Percentiles rank a stretch among this genome's conserved stretches.
Conservation (phyloP, 1,140 invertebrate species). For the Drosophila nikananu region DNA sequence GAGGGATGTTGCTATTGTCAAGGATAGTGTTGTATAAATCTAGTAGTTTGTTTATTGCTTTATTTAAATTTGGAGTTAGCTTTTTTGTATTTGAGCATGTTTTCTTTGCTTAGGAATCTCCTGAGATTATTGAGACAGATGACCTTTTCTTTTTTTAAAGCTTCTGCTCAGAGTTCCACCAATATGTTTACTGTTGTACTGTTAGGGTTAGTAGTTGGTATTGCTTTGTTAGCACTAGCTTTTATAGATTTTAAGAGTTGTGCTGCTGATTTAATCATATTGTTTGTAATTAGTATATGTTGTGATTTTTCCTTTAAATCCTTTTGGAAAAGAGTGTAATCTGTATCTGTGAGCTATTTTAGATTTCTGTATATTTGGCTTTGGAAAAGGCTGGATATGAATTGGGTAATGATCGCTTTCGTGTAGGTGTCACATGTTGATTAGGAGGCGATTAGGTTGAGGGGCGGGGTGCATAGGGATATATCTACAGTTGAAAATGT, state of each 20-base stretch:
- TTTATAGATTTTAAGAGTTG: neutral
- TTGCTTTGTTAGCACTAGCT: neutral
- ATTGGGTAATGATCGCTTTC: neutral
- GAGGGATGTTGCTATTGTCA: neutral
- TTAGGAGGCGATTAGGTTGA: neutral
- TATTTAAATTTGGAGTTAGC: neutral
- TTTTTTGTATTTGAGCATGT: neutral
- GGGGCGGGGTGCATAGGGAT: neutral
- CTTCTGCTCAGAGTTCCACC: neutral
- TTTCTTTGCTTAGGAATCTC: neutral
- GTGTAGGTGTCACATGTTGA: neutral
- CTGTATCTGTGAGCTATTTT: neutral
- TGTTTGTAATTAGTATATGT: neutral
- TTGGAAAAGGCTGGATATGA: neutral
- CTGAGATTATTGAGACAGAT: neutral
- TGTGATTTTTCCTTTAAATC: neutral
- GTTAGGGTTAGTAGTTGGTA: neutral
- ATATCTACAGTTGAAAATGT: neutral
- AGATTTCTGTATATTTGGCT: neutral
- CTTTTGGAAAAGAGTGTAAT: neutral
- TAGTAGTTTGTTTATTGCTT: neutral
- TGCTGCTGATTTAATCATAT: neutral
- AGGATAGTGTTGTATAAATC: neutral
- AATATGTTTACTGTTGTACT: neutral
- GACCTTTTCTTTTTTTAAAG: neutral